These are phyloP conservation scores for Tetramorium alpestre DNA, from an alignment of 1,140 invertebrate species.

Conservation along the genomic window DNA sequence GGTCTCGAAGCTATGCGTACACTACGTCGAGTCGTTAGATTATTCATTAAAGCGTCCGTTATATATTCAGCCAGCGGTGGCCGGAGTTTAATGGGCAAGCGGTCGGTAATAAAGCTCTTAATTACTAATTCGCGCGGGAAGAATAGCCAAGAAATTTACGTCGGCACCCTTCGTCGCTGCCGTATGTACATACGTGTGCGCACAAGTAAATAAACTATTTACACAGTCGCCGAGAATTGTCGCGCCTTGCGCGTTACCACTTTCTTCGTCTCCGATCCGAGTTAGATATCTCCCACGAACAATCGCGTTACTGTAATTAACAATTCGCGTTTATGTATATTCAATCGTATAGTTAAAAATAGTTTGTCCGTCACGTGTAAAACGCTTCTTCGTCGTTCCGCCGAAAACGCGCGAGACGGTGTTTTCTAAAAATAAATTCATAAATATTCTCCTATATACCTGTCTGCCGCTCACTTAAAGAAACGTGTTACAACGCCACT, in stretches of 20 bases:
- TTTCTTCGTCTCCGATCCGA: neutral
- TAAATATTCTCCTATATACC: neutral
- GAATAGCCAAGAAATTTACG: conserved; percentile 49
- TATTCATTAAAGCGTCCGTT: conserved; percentile 80
- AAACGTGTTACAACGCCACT: neutral
- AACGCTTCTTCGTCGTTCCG: neutral
- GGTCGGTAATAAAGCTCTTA: conserved; percentile 73
- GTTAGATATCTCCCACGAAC: neutral
- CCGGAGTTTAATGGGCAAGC: conserved; percentile 76
- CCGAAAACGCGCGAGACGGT: neutral
- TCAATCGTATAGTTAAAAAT: neutral
- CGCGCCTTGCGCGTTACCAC: conserved; percentile 15
- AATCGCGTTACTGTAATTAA: neutral
- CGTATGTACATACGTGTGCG: neutral
- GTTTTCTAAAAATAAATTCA: neutral
- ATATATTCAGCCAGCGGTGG: conserved; percentile 64
- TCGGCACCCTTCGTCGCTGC: neutral
- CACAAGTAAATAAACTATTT: conserved; percentile 46
- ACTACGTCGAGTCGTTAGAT: conserved; percentile 77
- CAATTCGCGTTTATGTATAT: neutral
- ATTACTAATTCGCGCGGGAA: conserved; percentile 63
- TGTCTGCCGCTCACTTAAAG: neutral
- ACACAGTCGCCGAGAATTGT: conserved; percentile 46
- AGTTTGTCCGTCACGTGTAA: neutral
- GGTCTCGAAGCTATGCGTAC: conserved; percentile 20